Conservation (phyloP, 2,113 vertebrate genomes). For the Paramormyrops kingsleyae region DNA sequence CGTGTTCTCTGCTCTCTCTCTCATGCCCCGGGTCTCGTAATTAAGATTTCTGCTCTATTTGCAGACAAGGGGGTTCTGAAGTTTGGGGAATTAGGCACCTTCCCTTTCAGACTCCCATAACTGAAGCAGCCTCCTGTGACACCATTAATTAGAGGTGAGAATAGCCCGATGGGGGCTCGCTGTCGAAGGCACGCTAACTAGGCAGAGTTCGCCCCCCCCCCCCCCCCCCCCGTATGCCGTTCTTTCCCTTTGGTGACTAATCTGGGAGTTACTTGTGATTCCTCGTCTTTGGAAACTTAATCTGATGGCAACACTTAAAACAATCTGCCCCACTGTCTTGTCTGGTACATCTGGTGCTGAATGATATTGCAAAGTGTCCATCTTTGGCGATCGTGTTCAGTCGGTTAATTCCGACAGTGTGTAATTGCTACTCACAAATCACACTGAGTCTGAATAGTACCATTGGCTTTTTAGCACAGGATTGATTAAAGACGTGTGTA, state of each 20-base stretch:
- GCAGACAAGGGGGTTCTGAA: background rate
- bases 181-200: background rate
- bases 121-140: background rate
- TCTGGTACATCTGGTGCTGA: background rate
- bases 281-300: background rate
- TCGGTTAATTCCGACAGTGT: background rate
- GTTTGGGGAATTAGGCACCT: background rate
- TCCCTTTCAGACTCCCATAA: background rate
- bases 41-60: slow-evolving; percentile 2
- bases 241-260: background rate
- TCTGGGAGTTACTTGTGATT: background rate
- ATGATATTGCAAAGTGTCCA: background rate
- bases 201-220: background rate
- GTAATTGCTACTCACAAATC: background rate
- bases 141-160: background rate
- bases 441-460: background rate
- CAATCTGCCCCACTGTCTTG: background rate
- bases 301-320: background rate
- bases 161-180: background rate
- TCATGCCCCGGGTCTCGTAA: background rate
- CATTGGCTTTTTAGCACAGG: background rate
- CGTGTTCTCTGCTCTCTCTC: background rate
- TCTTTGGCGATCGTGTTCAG: background rate
- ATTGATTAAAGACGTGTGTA: background rate
- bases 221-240: background rate